Conservation (phyloP, 2,888 invertebrate species). For the Oegoconia quadripuncta region DNA sequence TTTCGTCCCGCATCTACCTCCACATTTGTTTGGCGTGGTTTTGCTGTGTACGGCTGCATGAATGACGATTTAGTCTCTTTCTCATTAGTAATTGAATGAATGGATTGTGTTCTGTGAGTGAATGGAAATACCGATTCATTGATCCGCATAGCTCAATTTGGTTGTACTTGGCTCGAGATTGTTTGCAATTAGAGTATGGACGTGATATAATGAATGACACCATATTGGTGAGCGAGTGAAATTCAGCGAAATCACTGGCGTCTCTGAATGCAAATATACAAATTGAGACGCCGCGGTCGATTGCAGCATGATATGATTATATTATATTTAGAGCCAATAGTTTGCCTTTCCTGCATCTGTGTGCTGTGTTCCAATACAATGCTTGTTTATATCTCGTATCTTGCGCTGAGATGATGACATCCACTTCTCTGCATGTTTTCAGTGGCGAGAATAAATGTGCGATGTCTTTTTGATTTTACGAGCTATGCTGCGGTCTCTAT, state of each 20-base stretch:
- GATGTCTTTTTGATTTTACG: constrained; percentile 74
- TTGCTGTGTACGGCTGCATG: constrained; percentile 40
- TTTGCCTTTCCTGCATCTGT: constrained; percentile 65
- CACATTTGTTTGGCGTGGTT: constrained; percentile 40
- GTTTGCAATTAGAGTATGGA: constrained; percentile 60
- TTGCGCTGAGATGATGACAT: constrained; percentile 42
- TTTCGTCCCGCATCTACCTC: constrained; percentile 54
- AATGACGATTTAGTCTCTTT: constrained; percentile 18
- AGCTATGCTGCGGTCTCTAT: constrained; percentile 57
- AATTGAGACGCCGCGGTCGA: constrained; percentile 35
- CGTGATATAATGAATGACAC: constrained; percentile 24
- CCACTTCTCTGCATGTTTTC: constrained; percentile 66
- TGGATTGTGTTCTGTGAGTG: constrained; percentile 19
- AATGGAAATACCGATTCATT: background rate
- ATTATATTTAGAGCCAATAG: constrained; percentile 59
- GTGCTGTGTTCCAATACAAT: constrained; percentile 56
- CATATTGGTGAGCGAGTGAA: constrained; percentile 65
- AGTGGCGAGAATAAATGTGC: constrained; percentile 64
- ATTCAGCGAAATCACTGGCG: constrained; percentile 67
- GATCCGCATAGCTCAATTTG: constrained; percentile 51
- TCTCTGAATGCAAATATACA: constrained; percentile 33
- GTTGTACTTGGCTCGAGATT: constrained; percentile 63
- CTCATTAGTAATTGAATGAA: constrained; percentile 6
- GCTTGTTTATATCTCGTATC: constrained; percentile 50
- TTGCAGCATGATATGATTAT: constrained; percentile 63